Conservation (phyloP, 1,140 invertebrate genomes). For the Leptopilina clavipes region DNA sequence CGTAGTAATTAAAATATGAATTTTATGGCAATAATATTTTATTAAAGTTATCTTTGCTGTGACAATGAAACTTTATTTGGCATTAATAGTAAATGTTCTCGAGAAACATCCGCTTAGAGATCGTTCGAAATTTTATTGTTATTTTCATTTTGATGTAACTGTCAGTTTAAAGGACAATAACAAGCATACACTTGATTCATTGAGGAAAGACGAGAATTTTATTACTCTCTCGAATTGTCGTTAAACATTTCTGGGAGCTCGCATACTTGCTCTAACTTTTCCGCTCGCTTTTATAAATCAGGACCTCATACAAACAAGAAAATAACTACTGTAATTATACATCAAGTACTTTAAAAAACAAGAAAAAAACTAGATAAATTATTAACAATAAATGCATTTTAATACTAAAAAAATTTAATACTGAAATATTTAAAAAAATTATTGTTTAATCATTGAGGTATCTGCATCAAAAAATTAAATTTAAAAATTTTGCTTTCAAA, state of each 20-base stretch:
- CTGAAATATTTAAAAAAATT: too few species aligned
- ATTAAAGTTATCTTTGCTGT: background rate
- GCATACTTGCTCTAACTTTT: conserved; percentile 39
- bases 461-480: too few species aligned
- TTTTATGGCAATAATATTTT: background rate
- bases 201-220: conserved; percentile 24
- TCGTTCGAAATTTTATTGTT: background rate
- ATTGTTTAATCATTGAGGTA: too few species aligned
- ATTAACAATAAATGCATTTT: too few species aligned
- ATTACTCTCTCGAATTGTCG: conserved; percentile 9
- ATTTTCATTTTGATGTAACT: background rate
- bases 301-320: conserved; percentile 40
- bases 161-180: background rate
- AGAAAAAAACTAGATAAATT: too few species aligned
- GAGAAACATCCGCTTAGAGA: background rate
- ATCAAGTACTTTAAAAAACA: too few species aligned
- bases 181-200: conserved; percentile 31
- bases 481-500: too few species aligned
- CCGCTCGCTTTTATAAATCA: conserved; percentile 44
- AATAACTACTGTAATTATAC: conserved; percentile 44
- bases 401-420: too few species aligned
- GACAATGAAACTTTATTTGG: background rate
- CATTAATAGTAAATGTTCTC: background rate
- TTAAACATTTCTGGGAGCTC: conserved; percentile 24
- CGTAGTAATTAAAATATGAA: too few species aligned